Evolutionary conservation across 2,888 invertebrate species (phyloP).

Genomic region (Drosophila emarginata): DNA sequence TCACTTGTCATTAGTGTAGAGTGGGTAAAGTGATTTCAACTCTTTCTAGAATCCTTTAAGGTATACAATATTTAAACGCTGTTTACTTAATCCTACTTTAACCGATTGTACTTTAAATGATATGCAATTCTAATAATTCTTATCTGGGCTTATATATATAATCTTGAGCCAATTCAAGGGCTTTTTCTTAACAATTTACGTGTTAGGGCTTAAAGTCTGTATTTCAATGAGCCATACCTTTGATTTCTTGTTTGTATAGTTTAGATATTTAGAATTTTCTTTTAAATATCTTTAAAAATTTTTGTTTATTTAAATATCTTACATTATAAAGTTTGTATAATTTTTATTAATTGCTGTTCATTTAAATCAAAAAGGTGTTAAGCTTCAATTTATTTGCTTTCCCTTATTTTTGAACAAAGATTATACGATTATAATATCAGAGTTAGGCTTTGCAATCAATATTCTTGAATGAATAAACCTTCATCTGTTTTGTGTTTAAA

Average conservation of each 20-base stretch:
- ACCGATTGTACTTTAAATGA: not conserved
- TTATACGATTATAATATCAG: not conserved
- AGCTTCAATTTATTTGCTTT: no score
- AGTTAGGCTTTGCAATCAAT: conserved; percentile 6
- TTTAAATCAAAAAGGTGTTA: no score
- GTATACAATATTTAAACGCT: not conserved
- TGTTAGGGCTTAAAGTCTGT: no score
- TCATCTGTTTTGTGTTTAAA: not conserved
- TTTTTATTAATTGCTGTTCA: not conserved
- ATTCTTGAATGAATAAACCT: not conserved
- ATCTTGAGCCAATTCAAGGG: not conserved
- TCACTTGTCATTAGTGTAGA: not conserved
- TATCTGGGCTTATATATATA: not conserved
- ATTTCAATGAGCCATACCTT: no score
- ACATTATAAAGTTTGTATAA: not conserved
- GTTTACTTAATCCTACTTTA: not conserved
- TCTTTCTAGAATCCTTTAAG: not conserved
- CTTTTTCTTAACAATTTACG: not conserved
- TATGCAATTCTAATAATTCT: not conserved
- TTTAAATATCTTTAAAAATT: not conserved
- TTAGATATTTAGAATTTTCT: no score
- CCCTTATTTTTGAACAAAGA: not conserved
- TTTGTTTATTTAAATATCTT: no score
- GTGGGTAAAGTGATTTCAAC: not conserved
- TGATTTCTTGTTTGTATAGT: no score